A percentile compares a stretch with the other conserved stretches of the same genome.
phyloP scores from a whole-genome alignment of 2,797 vertebrate species.

The Esox masquinongy region DNA sequence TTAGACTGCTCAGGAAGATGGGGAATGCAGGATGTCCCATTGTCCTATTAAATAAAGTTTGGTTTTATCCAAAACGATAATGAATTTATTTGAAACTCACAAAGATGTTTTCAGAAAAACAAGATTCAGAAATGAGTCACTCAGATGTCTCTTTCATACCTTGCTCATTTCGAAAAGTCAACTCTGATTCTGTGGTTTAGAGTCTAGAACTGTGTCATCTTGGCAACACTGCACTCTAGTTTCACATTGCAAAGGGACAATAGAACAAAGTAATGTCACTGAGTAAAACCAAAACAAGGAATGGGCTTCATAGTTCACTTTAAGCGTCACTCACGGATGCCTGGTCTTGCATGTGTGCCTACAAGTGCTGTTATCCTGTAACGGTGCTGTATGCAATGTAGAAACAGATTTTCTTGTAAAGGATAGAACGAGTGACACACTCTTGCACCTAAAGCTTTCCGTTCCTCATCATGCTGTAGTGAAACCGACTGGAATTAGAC shows the following conservation, averaged over 20 bases:
- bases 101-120: slow-evolving; percentile 40
- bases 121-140: slow-evolving; percentile 59
- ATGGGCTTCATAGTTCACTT: slow-evolving; percentile 12
- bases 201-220: slow-evolving; percentile 51
- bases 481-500: slow-evolving; percentile 60
- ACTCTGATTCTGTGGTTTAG: slow-evolving; percentile 37
- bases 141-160: slow-evolving; percentile 22
- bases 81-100: slow-evolving; percentile 40
- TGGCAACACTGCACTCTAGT: slow-evolving; percentile 24
- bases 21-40: slow-evolving; percentile 46
- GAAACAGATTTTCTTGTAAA: not conserved
- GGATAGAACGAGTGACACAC: not conserved
- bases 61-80: slow-evolving; percentile 39
- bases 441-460: slow-evolving; percentile 3
- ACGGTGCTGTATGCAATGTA: not conserved
- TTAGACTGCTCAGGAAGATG: slow-evolving; percentile 49
- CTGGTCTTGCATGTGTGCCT: not conserved
- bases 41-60: slow-evolving; percentile 36
- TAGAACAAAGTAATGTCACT: slow-evolving; percentile 34
- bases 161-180: slow-evolving; percentile 48
- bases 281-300: slow-evolving; percentile 28
- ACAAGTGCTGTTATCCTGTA: not conserved
- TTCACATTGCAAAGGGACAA: slow-evolving; percentile 33
- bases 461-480: slow-evolving; percentile 20
- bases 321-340: not conserved